Evolutionary conservation across 2,797 vertebrate species (phyloP).

Genomic region (Meda fulgida): DNA sequence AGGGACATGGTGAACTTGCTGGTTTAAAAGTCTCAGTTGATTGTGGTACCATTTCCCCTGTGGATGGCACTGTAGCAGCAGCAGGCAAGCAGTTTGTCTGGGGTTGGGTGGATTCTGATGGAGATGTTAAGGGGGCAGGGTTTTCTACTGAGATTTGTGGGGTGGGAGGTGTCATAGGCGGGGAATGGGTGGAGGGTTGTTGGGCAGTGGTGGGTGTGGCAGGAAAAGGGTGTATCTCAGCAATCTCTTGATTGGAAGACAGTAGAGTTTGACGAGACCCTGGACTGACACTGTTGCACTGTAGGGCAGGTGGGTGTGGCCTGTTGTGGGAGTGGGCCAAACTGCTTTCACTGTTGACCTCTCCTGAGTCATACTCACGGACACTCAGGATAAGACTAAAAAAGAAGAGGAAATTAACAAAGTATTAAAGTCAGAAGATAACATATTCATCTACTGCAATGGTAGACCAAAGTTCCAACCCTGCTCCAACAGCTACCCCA

Average conservation of each 20-base stretch:
- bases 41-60: constrained; percentile 30
- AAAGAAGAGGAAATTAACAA: constrained; percentile 46
- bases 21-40: constrained; percentile 28
- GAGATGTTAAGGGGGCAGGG: constrained; percentile 2
- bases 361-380: constrained; percentile 72
- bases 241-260: constrained; percentile 31
- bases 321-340: constrained; percentile 58
- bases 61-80: constrained; percentile 35
- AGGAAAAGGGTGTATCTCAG: constrained; percentile 40
- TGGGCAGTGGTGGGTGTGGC: neutral
- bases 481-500: neutral
- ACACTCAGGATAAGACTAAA: constrained; percentile 70
- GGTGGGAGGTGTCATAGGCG: neutral
- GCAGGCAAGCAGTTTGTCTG: constrained; percentile 53
- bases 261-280: constrained; percentile 53
- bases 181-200: constrained; percentile 35
- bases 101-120: constrained; percentile 30
- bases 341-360: constrained; percentile 70
- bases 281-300: neutral
- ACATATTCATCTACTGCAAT: neutral
- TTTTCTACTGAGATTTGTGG: constrained; percentile 18
- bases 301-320: constrained; percentile 26
- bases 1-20: neutral
- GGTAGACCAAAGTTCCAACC: neutral
- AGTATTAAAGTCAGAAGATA: neutral